Evolutionary conservation across 2,888 invertebrate species (phyloP).

Genomic region (Chelonus formosanus): DNA sequence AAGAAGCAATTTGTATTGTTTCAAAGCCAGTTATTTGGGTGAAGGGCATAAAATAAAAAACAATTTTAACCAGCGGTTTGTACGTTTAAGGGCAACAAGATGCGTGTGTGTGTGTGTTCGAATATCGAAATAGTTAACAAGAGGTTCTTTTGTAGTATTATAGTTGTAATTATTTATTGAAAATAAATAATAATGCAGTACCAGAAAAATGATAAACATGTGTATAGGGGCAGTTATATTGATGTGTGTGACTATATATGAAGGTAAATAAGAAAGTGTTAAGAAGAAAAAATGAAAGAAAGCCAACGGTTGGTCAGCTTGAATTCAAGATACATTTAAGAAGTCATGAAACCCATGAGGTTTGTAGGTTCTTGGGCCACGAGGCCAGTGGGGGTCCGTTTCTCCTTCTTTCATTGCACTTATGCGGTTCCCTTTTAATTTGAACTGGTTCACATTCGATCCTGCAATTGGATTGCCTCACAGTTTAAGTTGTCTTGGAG

Average conservation of each 20-base stretch:
- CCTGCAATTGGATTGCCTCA: constrained; percentile 35
- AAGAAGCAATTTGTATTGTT: constrained; percentile 23
- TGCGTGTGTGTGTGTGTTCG: constrained; percentile 25
- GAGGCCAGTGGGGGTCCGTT: constrained; percentile 49
- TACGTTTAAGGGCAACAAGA: not conserved
- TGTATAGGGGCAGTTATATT: constrained; percentile 22
- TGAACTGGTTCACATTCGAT: constrained; percentile 43
- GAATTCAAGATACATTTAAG: constrained; percentile 44
- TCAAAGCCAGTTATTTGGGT: constrained; percentile 26
- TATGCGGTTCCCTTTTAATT: constrained; percentile 41
- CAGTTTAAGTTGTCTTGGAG: constrained; percentile 17
- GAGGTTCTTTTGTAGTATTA: constrained; percentile 28
- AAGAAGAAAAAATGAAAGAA: constrained; percentile 13
- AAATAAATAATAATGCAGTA: not conserved
- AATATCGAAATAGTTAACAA: constrained; percentile 12
- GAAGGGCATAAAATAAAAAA: constrained; percentile 24
- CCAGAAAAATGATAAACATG: not conserved
- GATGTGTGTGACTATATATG: not conserved
- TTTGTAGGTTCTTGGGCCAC: constrained; percentile 59
- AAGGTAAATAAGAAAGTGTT: constrained; percentile 30
- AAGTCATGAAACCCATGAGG: constrained; percentile 42
- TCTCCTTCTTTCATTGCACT: constrained; percentile 28
- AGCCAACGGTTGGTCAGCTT: constrained; percentile 15
- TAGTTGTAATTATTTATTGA: constrained; percentile 35
- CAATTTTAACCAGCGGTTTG: constrained; percentile 25